These are phyloP conservation scores for Petrolisthes manimaculis DNA, from an alignment of 2,888 invertebrate species.

Conservation along the genomic window DNA sequence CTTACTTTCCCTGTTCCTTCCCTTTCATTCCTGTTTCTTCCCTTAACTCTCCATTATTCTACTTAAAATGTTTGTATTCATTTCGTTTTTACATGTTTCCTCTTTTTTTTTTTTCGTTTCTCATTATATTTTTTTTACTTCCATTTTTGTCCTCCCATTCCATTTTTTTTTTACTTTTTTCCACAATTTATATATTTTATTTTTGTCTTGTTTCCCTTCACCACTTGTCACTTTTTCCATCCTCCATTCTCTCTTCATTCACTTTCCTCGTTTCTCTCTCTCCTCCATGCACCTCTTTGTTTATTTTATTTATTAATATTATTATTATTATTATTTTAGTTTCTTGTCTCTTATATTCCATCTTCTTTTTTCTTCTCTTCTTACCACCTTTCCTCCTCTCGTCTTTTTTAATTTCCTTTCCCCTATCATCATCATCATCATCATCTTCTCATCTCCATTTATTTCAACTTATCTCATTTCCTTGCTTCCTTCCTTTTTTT, in stretches of 20 bases:
- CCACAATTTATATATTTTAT: too few relatives aligned
- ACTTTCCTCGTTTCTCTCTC: neutral
- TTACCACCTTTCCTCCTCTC: constrained; percentile 10
- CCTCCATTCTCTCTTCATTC: neutral
- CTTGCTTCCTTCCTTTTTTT: neutral
- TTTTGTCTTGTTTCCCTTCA: neutral
- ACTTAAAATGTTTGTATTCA: neutral
- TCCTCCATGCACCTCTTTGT: neutral
- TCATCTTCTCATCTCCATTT: neutral
- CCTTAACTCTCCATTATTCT: neutral
- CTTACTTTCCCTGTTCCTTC: neutral
- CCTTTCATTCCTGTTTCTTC: neutral
- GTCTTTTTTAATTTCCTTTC: neutral
- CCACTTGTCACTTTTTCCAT: neutral
- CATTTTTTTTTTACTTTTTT: neutral
- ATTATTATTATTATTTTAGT: neutral
- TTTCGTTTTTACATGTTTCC: neutral
- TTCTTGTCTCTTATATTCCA: neutral
- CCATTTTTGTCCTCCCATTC: neutral
- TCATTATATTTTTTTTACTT: neutral
- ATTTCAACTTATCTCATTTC: neutral
- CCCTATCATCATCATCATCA: neutral
- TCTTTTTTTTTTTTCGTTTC: too few relatives aligned
- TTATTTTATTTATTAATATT: neutral
- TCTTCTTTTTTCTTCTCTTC: neutral